Evolutionary conservation across 1,140 invertebrate genomes (phyloP), one percentile per base, ranked within the genome.

Genomic region (Ditylenchus dipsaci): DNA sequence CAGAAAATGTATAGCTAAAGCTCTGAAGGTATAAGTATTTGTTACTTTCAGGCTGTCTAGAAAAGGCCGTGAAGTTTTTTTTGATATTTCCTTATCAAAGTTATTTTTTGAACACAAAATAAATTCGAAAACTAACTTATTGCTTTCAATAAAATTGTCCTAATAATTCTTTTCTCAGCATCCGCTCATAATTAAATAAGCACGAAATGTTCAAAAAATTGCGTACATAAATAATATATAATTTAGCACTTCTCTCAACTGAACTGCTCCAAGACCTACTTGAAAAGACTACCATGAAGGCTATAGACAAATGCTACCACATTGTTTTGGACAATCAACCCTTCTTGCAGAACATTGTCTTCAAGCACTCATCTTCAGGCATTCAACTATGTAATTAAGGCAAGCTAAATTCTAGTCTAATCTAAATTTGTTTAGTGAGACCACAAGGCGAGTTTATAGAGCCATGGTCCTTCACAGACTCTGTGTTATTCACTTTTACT

Each of bases 401-500:
- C 19, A 29, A 21, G 15, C 23, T 43, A 66, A 53, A 27, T 30
- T 68, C 19, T 8, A 45, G 23, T 23, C 29, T 66, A 29, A 5
- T 7, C 38, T 21, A 33, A 33, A 19, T 61, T 57, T 0, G 43
- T 74, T 42, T 58, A 76, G 63, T 21, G 29, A 67, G 43, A 29
- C 30, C 49, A 26, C 49, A 67, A 61, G 42, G 15, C 11, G 73
- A 69, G 21, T 75, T 76, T 30, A 59, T 74, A 17, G 74, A 74
- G 38, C 73, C 73, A 11, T 76, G 75, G 75, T 75, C 75, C 9
- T 76, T 76, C 27, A 62, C 61, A 23, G 75, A 76, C 65, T 62
- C 75, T 3, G 68, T 76, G 26, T 72, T 76, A 1, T 76, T 76
- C 62, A 71, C 57, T 15, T 76, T 78, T 56, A 75, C 73, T 0